Evolutionary conservation across 2,888 invertebrate species (phyloP).

Genomic region (Sphecodes monilicornis): DNA sequence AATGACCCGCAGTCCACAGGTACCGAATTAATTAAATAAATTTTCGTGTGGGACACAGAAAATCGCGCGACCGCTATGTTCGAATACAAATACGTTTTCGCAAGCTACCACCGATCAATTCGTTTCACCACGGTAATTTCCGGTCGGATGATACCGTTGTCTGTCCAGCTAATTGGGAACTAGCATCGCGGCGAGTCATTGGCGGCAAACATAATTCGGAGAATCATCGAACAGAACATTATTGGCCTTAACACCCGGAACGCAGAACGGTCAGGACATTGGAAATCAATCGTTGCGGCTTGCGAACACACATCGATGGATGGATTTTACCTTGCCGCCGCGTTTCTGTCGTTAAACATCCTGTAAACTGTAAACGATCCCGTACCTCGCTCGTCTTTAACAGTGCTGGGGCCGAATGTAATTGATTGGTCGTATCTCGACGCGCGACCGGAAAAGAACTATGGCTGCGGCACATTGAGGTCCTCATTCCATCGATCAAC

Average conservation of each 20-base stretch:
- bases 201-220: not conserved
- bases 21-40: not conserved
- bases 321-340: not conserved
- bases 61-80: not conserved
- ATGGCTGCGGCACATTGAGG: not conserved
- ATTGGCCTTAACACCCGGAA: not conserved
- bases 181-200: not conserved
- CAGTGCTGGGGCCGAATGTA: not conserved
- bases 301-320: not conserved
- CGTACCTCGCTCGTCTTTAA: not conserved
- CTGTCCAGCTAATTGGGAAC: conserved; percentile 10
- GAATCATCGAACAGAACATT: not conserved
- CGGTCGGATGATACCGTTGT: not conserved
- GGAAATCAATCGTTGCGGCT: conserved; percentile 40
- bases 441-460: not conserved
- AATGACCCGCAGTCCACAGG: not conserved
- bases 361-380: conserved; percentile 5
- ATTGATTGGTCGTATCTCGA: not conserved
- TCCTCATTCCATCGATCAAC: not conserved
- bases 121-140: not conserved
- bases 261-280: conserved; percentile 1
- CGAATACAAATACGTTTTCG: not conserved
- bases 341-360: not conserved
- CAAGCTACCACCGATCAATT: not conserved
- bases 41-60: not conserved